A percentile compares a stretch with the other conserved stretches of the same genome.
Evolutionary conservation across 2,888 invertebrate species (phyloP).

Genomic region (Odontocolon sp.): DNA sequence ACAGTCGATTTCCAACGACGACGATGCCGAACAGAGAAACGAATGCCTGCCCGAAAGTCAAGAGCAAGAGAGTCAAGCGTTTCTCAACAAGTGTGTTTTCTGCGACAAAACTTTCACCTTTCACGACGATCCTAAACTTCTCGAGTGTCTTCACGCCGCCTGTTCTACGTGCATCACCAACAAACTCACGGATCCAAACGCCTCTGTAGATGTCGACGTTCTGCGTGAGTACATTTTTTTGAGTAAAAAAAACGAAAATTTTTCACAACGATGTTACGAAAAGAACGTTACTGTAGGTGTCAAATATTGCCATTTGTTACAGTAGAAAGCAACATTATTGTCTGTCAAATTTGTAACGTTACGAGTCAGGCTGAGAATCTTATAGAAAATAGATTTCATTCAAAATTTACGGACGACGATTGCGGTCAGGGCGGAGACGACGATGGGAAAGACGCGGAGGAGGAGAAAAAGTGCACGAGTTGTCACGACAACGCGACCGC

Average conservation of each 20-base stretch:
- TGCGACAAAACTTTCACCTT: slow-evolving; percentile 81
- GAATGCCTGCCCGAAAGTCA: slow-evolving; percentile 77
- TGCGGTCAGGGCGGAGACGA: slow-evolving; percentile 78
- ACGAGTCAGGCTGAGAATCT: slow-evolving; percentile 87
- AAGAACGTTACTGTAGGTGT: too few species aligned
- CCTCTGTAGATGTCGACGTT: slow-evolving; percentile 78
- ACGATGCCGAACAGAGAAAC: slow-evolving; percentile 69
- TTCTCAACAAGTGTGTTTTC: slow-evolving; percentile 80
- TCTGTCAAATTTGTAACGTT: slow-evolving; percentile 89
- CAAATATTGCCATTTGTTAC: slow-evolving; percentile 48
- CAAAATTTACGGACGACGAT: slow-evolving; percentile 84
- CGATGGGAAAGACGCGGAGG: slow-evolving; percentile 69
- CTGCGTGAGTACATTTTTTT: slow-evolving; percentile 70
- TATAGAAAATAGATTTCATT: slow-evolving; percentile 92
- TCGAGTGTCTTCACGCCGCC: slow-evolving; percentile 94
- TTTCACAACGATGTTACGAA: not conserved
- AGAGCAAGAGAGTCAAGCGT: slow-evolving; percentile 71
- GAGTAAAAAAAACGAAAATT: not conserved
- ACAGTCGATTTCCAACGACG: slow-evolving; percentile 58
- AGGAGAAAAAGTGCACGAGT: slow-evolving; percentile 89
- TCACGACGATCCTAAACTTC: slow-evolving; percentile 88
- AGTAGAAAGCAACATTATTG: slow-evolving; percentile 78
- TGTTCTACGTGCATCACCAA: slow-evolving; percentile 89
- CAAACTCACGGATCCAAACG: slow-evolving; percentile 83
- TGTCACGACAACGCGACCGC: slow-evolving; percentile 93